Evolutionary conservation across 2,113 vertebrate genomes (phyloP), one percentile per base, ranked within the genome.

Genomic region (Alaudala cheleensis): DNA sequence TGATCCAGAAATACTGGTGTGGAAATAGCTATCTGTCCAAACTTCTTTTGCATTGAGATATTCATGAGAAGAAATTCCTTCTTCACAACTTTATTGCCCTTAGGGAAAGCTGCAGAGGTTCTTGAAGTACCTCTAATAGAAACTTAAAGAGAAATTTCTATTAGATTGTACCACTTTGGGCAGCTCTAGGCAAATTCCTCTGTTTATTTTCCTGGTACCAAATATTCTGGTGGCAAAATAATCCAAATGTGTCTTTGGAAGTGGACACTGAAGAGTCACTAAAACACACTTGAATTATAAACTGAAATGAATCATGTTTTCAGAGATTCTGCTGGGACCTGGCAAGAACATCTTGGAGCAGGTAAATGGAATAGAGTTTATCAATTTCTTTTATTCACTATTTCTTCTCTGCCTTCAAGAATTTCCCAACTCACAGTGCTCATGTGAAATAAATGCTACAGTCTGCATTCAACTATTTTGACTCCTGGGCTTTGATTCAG

Each of bases 211-310:
- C 78, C 76, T 60, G 25, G 34, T 87, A 40, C 37, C 57, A 44
- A 66, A 88, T 84, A 89, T 94, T 95, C 87, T 96, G 80, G 76
- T 93, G 77, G 86, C 65, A 96, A 97, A 97, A 97, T 82, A 97
- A 95, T 80, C 57, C 80, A 88, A 81, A 90, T 3, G 10, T 92
- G 37, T 90, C 96, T 96, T 92, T 87, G 28, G 86, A 96, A 95
- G 94, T 42, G 72, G 92, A 86, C 17, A n/a, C 37, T 61, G 45
- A 97, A 90, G 25, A 92, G 39, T 31, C 91, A 82, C 56, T 86
- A 62, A 93, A 82, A 90, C 84, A 79, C 40, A 95, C 83, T 37
- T 87, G 89, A 92, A 86, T 84, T 79, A 79, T 62, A 85, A 67
- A 79, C 49, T 42, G 81, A 74, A 86, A 80, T 66, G 6, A 93